Conservation (phyloP, 2,797 vertebrate species). For the Sebastes paucispinis region DNA sequence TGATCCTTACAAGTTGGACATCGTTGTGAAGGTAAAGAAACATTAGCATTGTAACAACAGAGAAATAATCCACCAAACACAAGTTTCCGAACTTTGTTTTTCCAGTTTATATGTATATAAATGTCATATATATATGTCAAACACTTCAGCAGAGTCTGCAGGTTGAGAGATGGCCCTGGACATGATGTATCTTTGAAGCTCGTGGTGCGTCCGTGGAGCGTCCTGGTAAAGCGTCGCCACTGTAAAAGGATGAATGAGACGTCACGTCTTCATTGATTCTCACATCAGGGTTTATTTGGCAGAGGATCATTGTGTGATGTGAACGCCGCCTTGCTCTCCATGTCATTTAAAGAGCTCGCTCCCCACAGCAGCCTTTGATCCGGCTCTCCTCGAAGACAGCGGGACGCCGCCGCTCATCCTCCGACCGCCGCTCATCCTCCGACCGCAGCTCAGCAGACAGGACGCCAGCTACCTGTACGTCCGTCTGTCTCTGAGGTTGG, state of each 20-base stretch:
- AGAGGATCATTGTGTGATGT: conserved; percentile 28
- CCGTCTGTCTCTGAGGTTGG: too few relatives aligned
- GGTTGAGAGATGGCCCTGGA: too few relatives aligned
- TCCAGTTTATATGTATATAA: too few relatives aligned
- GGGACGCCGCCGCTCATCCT: not conserved
- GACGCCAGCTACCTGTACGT: not conserved
- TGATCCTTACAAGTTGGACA: too few relatives aligned
- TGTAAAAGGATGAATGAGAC: conserved; percentile 3
- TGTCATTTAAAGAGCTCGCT: conserved; percentile 23
- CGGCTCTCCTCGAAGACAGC: not conserved
- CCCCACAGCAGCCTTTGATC: conserved; percentile 29
- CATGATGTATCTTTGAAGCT: not conserved
- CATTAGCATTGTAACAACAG: too few relatives aligned
- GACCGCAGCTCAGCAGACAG: not conserved
- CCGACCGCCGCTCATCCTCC: not conserved
- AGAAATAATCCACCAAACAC: too few relatives aligned
- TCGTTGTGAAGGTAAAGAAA: too few relatives aligned
- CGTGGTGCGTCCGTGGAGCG: not conserved
- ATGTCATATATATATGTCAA: too few relatives aligned
- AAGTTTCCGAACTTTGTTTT: too few relatives aligned
- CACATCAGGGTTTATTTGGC: conserved; percentile 17
- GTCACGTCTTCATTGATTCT: conserved; percentile 15
- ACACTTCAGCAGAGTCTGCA: too few relatives aligned
- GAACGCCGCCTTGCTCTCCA: not conserved
- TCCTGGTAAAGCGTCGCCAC: not conserved